Evolutionary conservation across 2,888 invertebrate species (phyloP), one percentile per base, ranked within the genome.

Genomic region (Cotesia congregata): DNA sequence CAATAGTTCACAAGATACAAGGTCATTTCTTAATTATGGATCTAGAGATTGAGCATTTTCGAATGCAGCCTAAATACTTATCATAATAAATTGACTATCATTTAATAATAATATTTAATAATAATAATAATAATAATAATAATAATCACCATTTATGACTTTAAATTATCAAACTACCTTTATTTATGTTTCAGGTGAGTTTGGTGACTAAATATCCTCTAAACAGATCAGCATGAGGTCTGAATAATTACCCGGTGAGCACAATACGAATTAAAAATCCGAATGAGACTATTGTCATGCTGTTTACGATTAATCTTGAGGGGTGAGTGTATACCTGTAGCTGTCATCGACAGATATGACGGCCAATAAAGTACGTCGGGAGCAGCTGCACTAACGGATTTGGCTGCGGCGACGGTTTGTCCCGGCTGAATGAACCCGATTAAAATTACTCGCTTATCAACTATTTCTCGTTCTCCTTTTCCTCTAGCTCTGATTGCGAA

Each of bases 291-390:
- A 86, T 86, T 88, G 87, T 87, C 86, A 83, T 83, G 85, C 83
- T 87, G 87, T 86, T 88, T 86, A 87, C 88, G 88, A 88, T 88
- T 87, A 88, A 86, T 86, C 85, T 86, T 84, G 84, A 81, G 84
- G 82, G 81, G 20, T 68, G 50, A 50, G 50, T 68, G 50, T 68
- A 75, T 83, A 80, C 83, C 83, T 81, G 83, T 83, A 82, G 81
- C 88, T 88, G 88, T 84, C 85, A 83, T 78, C 84, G 83, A 84
- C 88, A 88, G 87, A 87, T 86, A 86, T 87, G 88, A 87, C 85
- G 83, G 84, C 84, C 85, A 86, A 88, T 87, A 87, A 88, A 86
- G 86, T 87, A 85, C 85, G 86, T 84, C 85, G 83, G 82, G 82
- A 83, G 80, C 86, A 86, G 85, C 84, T 84, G 83, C 79, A 82